These are phyloP conservation scores for Luscinia luscinia DNA, from an alignment of 2,797 vertebrate species.

Conservation along the genomic window DNA sequence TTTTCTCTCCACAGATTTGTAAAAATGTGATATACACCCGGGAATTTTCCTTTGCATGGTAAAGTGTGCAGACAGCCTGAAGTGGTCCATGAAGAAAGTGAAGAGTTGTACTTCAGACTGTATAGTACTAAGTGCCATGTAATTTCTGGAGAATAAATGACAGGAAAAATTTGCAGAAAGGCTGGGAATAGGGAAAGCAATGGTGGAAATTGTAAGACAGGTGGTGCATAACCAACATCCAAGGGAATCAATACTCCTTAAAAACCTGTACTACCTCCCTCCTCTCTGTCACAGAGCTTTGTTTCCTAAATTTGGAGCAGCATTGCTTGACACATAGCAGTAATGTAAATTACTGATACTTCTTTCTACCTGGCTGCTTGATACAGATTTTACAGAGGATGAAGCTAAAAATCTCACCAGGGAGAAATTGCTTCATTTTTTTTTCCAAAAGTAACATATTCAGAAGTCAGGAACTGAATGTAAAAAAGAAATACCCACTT, in stretches of 20 bases:
- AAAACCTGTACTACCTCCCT: background rate
- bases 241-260: background rate
- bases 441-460: slow-evolving; percentile 22
- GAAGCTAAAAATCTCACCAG: slow-evolving; percentile 11
- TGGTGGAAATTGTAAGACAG: background rate
- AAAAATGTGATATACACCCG: background rate
- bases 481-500: background rate
- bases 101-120: background rate
- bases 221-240: background rate
- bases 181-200: background rate
- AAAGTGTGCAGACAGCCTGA: background rate
- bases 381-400: slow-evolving; percentile 39
- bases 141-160: background rate
- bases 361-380: background rate
- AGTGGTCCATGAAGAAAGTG: background rate
- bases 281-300: background rate
- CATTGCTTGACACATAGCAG: background rate
- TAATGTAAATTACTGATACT: slow-evolving; percentile 20
- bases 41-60: background rate
- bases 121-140: background rate
- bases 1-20: background rate
- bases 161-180: background rate
- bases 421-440: background rate
- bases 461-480: background rate
- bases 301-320: background rate